phyloP scores from a whole-genome alignment of 2,888 invertebrate species.

The Harmothoe impar region DNA sequence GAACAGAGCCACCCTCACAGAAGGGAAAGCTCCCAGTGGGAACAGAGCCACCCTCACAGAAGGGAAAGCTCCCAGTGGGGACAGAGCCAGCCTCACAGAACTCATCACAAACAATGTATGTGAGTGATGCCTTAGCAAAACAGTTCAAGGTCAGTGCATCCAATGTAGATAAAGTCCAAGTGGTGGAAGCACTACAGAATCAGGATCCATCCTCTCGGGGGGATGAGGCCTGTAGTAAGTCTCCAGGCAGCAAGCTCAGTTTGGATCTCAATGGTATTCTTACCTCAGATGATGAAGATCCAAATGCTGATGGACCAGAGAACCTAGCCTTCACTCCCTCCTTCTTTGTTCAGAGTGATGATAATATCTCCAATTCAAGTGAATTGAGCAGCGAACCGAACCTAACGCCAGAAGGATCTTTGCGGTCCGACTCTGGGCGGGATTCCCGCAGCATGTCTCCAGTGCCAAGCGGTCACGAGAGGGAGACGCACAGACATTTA shows the following conservation, averaged over 20 bases:
- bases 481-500: neutral
- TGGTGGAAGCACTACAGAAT: neutral
- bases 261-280: too few species aligned
- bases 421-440: neutral
- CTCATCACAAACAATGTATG: neutral
- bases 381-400: neutral
- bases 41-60: too few species aligned
- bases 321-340: neutral
- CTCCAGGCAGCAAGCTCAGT: too few species aligned
- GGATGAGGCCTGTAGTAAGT: too few species aligned
- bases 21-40: too few species aligned
- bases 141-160: neutral
- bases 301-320: neutral
- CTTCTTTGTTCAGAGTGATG: conserved; percentile 52
- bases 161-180: neutral
- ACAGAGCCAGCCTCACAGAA: neutral
- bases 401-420: neutral
- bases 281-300: too few species aligned
- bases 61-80: neutral
- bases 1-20: too few species aligned
- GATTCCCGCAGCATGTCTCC: conserved; percentile 15
- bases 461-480: neutral
- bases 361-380: conserved; percentile 29
- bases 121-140: conserved; percentile 9
- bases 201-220: too few species aligned